Base-by-base conservation (phyloP, 1,140 invertebrate species). In the Lineus longissimus region DNA sequence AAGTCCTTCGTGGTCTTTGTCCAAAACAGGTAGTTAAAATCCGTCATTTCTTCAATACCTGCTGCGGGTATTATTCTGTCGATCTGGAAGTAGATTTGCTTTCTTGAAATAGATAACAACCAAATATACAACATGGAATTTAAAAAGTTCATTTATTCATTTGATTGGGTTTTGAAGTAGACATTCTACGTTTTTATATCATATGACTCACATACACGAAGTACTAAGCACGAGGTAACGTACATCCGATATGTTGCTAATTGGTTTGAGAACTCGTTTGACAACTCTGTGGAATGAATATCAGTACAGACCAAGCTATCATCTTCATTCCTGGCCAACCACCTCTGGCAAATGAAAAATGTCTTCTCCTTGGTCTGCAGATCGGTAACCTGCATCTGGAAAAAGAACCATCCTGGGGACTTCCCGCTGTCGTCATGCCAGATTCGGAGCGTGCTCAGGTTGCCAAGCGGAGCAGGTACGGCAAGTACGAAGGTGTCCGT, bases 21-120 rank as follows among this genome's bases (percentile, higher is more conserved):
- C 30, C 63, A 69, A 55, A 76, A 74, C 23, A 75, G 61, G 51
- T 76, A 67, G n/a, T 59, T 60, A 60, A 76, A 76, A 1, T 55
- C 57, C 23, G 58, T 62, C 23, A 74, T 62, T 33, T 76, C 72
- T 55, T 73, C 69, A 15, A 66, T 22, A 13, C 54, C 59, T 23
- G 73, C 70, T 15, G 73, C 62, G 0, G 74, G 74, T 25, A 75
- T 62, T 15, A 71, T 62, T 41, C 73, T 41, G 55, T 74, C 73
- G 62, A 72, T 73, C 72, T 73, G 62, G 33, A 72, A 64, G n/a
- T 15, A 17, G 33, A 59, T n/a, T n/a, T n/a, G n/a, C n/a, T n/a
- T n/a, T n/a, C n/a, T n/a, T n/a, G n/a, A n/a, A n/a, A n/a, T n/a
- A n/a, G n/a, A n/a, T n/a, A n/a, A n/a, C n/a, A n/a, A n/a, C n/a